These are phyloP conservation scores for Columba guinea DNA, from an alignment of 2,797 vertebrate species.

Conservation along the genomic window DNA sequence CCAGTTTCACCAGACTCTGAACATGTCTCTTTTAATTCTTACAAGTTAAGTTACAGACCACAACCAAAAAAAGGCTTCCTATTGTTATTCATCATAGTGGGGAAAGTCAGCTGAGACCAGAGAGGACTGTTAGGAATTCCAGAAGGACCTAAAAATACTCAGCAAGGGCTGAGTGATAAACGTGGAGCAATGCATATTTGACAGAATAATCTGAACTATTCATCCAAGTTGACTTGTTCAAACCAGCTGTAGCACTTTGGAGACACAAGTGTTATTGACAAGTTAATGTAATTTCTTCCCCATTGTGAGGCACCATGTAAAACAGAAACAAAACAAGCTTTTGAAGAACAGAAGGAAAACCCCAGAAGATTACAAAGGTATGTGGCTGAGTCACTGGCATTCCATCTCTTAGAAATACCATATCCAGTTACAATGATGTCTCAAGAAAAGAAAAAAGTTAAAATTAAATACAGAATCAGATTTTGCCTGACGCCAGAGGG, in stretches of 20 bases:
- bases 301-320: neutral
- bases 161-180: conserved; percentile 29
- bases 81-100: neutral
- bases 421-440: neutral
- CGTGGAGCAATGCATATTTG: conserved; percentile 1
- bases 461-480: neutral
- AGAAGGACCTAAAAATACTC: conserved; percentile 54
- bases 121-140: conserved; percentile 20
- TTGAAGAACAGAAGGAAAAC: conserved; percentile 16
- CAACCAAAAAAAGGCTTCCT: neutral
- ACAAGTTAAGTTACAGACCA: neutral
- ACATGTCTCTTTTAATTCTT: neutral
- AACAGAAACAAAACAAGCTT: neutral
- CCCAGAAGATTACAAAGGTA: neutral
- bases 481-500: neutral
- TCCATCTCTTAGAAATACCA: neutral
- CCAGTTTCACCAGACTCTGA: neutral
- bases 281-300: neutral
- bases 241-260: neutral
- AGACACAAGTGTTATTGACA: neutral
- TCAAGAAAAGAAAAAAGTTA: neutral
- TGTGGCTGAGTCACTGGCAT: neutral
- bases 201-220: conserved; percentile 47
- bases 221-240: neutral
- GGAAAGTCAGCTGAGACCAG: neutral